Base-by-base conservation (phyloP, 2,888 invertebrate genomes). In the Ceramica pisi region DNA sequence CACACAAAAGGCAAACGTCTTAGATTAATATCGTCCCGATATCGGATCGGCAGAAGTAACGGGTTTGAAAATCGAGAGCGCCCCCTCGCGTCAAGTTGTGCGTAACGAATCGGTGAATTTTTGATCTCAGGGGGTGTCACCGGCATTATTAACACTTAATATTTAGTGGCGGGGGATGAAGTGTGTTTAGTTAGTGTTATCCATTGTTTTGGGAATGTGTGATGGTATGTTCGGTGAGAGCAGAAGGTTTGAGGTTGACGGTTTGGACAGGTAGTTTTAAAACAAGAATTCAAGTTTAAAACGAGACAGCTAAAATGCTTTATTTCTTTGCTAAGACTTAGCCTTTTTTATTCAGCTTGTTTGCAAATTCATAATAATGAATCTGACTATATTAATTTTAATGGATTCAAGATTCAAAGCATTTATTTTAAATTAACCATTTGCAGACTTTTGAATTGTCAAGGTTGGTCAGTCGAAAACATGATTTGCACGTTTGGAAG, bases 111-210 rank as follows among this genome's bases (percentile, higher is more conserved):
- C 87, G 90, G 88, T 94, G 93, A 93, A 94, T 94, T 94, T 94
- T 94, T 94, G 93, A 94, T 94, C 93, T 88, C 71, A 78, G 67
- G 86, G 90, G 91, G 90, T 90, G 91, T 90, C 91, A 88, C 87
- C 89, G 88, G 88, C 90, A 91, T 93, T 93, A 93, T 94, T 94
- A 94, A 93, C 94, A 93, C 93, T 94, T 94, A 93, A 94, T 93
- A 94, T 94, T 93, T 93, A 93, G 92, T 89, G 88, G 86, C 86
- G 65, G 79, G 87, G 81, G 91, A 89, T 83, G 79, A 77, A 82
- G 69, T 75, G 91, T 87, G 87, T 87, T 87, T 73, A 74, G 81
- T 78, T 84, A 80, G 82, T 82, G 80, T 75, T 81, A 71, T 78
- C 67, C 71, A 71, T 66, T 60, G 78, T 70, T 65, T 69, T 51